A percentile compares a stretch with the other conserved stretches of the same genome.
phyloP scores from a whole-genome alignment of 2,797 vertebrate species.

The Cottoperca gobio region DNA sequence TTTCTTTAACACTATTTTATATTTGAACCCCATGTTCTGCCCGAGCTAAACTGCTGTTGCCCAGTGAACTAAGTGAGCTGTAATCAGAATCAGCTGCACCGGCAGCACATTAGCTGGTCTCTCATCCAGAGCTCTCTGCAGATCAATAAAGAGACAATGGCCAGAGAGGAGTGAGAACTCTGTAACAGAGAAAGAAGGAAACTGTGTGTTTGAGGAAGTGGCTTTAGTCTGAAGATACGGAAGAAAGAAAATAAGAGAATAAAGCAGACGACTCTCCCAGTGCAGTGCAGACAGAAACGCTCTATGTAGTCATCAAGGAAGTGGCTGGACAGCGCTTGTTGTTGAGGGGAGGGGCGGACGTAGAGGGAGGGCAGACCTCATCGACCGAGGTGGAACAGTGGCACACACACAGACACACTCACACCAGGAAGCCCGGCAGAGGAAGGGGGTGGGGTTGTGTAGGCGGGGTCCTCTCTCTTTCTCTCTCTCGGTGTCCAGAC shows the following conservation, averaged over 20 bases:
- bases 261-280: slow-evolving; percentile 15
- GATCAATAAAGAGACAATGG: slow-evolving; percentile 72
- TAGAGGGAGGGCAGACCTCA: slow-evolving; percentile 71
- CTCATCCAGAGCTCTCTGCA: slow-evolving; percentile 44
- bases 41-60: slow-evolving; percentile 19
- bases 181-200: slow-evolving; percentile 38
- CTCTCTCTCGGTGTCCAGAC: slow-evolving; percentile 65
- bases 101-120: slow-evolving; percentile 49
- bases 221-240: slow-evolving; percentile 39
- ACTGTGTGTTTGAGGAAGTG: slow-evolving; percentile 60
- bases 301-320: slow-evolving; percentile 67
- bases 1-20: neutral
- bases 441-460: slow-evolving; percentile 80
- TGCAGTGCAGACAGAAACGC: slow-evolving; percentile 27
- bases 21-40: neutral
- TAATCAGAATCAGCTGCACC: slow-evolving; percentile 67
- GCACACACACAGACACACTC: slow-evolving; percentile 44
- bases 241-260: slow-evolving; percentile 42
- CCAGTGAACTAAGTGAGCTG: slow-evolving; percentile 51
- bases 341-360: slow-evolving; percentile 72
- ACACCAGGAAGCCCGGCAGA: slow-evolving; percentile 81
- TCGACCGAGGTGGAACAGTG: slow-evolving; percentile 76
- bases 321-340: slow-evolving; percentile 66
- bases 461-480: slow-evolving; percentile 74
- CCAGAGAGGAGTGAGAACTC: slow-evolving; percentile 38